A percentile compares a stretch with the other conserved stretches of the same genome.
Conservation (phyloP, 2,113 vertebrate genomes). For the Cavia aperea region DNA sequence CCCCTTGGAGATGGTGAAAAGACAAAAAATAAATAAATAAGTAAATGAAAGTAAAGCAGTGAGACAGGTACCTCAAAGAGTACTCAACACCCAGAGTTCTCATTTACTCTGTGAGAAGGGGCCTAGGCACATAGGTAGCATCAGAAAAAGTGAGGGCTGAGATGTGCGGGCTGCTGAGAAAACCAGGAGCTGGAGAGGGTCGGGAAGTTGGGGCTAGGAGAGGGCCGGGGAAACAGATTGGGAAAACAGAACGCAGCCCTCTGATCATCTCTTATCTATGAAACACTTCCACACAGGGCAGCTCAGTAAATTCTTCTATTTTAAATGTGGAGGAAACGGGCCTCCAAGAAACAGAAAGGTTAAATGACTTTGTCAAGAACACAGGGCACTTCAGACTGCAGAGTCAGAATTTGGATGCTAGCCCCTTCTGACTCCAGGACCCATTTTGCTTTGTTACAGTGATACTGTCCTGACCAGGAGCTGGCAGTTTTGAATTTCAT, state of each 20-base stretch:
- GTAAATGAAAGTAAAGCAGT: not conserved
- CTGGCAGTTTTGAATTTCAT: not conserved
- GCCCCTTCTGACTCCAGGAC: not conserved
- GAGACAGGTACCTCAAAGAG: not conserved
- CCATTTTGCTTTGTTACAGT: not conserved
- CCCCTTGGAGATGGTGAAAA: not conserved
- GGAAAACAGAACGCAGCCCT: not conserved
- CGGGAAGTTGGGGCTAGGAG: not conserved
- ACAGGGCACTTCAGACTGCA: not conserved
- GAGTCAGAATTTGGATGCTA: not conserved
- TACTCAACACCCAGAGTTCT: not conserved
- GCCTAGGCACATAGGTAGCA: not conserved
- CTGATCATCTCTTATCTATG: not conserved
- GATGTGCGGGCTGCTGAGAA: not conserved
- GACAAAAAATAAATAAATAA: not conserved
- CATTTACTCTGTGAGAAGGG: not conserved
- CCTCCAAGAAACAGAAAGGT: not conserved
- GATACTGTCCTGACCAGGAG: not conserved
- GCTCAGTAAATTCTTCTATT: not conserved
- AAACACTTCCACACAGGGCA: not conserved
- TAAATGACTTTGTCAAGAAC: not conserved
- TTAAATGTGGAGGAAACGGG: not conserved
- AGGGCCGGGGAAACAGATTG: not conserved
- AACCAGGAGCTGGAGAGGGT: not conserved
- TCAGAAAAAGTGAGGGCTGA: not conserved